phyloP scores from a whole-genome alignment of 2,113 vertebrate species.

The Marcusenius ussheri region DNA sequence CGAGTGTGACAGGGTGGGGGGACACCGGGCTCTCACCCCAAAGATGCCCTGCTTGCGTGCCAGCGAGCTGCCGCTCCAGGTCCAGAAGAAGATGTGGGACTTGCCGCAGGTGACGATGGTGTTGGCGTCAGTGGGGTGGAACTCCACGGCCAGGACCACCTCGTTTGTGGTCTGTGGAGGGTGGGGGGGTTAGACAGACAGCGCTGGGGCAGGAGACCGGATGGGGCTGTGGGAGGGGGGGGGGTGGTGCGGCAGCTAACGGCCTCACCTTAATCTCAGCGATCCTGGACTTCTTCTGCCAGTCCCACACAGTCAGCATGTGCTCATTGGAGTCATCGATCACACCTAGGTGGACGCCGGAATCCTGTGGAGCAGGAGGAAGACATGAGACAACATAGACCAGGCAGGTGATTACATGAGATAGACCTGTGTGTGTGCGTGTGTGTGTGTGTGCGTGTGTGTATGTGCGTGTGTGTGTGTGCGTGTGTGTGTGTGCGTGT shows the following conservation, averaged over 20 bases:
- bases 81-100: conserved; percentile 99
- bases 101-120: conserved; percentile 96
- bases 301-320: conserved; percentile 97
- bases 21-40: conserved; percentile 68
- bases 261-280: conserved; percentile 89
- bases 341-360: conserved; percentile 84
- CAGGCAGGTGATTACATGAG: neutral
- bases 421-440: neutral
- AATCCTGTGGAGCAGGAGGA: conserved; percentile 64
- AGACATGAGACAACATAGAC: neutral
- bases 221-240: neutral
- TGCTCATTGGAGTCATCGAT: conserved; percentile 96
- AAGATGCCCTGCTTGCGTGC: conserved; percentile 95
- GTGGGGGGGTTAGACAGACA: neutral
- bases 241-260: neutral
- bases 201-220: neutral
- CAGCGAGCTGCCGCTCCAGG: conserved; percentile 84
- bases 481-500: too few relatives aligned
- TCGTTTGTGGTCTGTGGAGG: conserved; percentile 76
- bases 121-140: conserved; percentile 87
- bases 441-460: neutral
- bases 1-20: too few relatives aligned
- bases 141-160: conserved; percentile 88
- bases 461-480: neutral
- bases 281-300: conserved; percentile 88